Evolutionary conservation across 2,113 vertebrate species (phyloP).

Genomic region (Dasyornis broadbenti): DNA sequence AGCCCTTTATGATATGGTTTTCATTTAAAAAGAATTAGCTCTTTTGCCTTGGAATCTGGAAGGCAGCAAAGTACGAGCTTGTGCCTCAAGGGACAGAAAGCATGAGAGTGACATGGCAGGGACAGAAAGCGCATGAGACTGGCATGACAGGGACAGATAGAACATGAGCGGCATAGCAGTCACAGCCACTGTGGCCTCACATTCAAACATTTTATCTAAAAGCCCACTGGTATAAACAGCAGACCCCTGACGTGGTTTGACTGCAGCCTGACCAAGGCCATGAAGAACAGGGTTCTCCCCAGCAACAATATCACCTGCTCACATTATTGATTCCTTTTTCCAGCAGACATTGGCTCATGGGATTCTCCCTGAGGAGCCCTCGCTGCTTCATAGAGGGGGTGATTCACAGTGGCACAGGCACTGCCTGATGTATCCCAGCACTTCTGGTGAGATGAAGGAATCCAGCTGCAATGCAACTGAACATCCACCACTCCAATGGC

Average conservation of each 20-base stretch:
- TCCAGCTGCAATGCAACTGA: not conserved
- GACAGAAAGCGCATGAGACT: not conserved
- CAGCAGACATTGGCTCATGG: not conserved
- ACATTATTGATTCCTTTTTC: not conserved
- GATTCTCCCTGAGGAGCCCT: not conserved
- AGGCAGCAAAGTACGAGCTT: not conserved
- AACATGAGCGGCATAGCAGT: not conserved
- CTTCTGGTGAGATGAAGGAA: not conserved
- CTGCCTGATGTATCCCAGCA: not conserved
- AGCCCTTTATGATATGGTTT: constrained; percentile 56
- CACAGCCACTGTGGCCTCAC: not conserved
- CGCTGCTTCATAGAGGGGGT: not conserved
- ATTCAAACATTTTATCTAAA: not conserved
- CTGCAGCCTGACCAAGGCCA: not conserved
- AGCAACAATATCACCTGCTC: not conserved
- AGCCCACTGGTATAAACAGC: not conserved
- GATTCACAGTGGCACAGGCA: not conserved
- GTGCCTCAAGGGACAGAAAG: not conserved
- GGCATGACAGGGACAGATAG: not conserved
- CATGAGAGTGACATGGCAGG: not conserved
- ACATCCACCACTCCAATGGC: not conserved
- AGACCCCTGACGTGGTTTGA: not conserved
- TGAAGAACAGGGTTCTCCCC: not conserved
- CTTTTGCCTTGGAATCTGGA: constrained; percentile 32
- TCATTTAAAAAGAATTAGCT: constrained; percentile 58